Conservation (phyloP, 2,888 invertebrate genomes). For the Elgonia sp. region DNA sequence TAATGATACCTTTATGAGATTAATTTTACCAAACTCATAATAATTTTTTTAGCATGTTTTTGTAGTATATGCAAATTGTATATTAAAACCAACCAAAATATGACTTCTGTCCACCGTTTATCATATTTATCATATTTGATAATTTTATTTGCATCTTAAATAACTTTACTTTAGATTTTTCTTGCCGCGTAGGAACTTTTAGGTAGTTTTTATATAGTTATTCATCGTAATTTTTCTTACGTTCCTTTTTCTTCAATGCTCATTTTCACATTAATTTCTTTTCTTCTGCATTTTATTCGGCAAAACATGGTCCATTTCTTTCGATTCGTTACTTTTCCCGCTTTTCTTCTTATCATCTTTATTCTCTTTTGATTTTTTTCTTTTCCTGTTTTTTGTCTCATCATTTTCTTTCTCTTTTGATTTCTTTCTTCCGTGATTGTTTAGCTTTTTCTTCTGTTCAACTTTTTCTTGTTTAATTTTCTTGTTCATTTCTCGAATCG, state of each 20-base stretch:
- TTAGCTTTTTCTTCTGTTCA: conserved; percentile 19
- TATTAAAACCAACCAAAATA: too few species aligned
- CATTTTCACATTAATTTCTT: background rate
- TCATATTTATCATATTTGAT: background rate
- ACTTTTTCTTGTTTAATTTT: conserved; percentile 39
- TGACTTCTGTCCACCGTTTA: background rate
- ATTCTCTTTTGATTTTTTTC: too few species aligned
- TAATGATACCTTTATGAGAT: background rate
- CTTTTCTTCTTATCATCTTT: too few species aligned
- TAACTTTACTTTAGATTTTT: too few species aligned
- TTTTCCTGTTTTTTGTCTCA: too few species aligned
- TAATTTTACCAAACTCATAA: background rate
- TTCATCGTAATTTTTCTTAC: background rate
- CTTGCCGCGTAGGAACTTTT: too few species aligned
- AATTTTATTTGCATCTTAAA: too few species aligned
- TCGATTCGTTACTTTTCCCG: too few species aligned
- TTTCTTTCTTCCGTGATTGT: background rate
- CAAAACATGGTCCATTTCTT: too few species aligned
- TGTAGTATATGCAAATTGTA: background rate
- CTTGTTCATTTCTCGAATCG: conserved; percentile 28
- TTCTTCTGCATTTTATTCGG: conserved; percentile 9
- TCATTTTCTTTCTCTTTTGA: too few species aligned
- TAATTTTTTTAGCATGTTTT: background rate
- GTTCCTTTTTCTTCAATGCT: background rate
- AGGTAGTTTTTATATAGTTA: background rate